Percentiles rank a stretch among this genome's conserved stretches.
These are phyloP conservation scores for Strigamia transsilvanica DNA, from an alignment of 2,888 invertebrate genomes.

Conservation along the genomic window DNA sequence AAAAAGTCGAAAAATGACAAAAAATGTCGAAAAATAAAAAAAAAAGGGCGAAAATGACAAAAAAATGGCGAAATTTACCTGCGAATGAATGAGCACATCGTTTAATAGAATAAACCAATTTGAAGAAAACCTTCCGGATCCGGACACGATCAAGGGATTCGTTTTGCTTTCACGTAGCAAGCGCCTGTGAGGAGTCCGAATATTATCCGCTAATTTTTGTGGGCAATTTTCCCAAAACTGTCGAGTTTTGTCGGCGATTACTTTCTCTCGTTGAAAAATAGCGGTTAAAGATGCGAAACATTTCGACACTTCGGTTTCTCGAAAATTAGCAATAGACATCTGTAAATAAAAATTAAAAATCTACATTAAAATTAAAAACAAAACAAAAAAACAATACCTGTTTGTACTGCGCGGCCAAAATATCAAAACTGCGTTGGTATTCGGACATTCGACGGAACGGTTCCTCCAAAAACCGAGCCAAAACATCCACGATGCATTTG, in stretches of 20 bases:
- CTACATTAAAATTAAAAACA: background rate
- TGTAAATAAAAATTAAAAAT: background rate
- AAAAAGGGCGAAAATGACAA: too few relatives aligned
- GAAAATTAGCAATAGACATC: conserved; percentile 32
- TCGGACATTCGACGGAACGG: conserved; percentile 62
- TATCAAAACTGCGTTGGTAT: conserved; percentile 60
- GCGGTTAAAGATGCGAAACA: conserved; percentile 50
- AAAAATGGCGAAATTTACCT: too few relatives aligned
- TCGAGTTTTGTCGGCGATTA: conserved; percentile 75
- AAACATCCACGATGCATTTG: conserved; percentile 58
- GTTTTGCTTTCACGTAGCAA: conserved; percentile 79
- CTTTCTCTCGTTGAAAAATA: conserved; percentile 62
- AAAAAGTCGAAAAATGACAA: conserved; percentile 50
- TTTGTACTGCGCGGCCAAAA: conserved; percentile 58
- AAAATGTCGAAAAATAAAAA: conserved; percentile 53
- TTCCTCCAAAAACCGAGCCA: conserved; percentile 60
- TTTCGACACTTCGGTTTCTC: conserved; percentile 52
- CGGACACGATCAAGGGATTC: conserved; percentile 74
- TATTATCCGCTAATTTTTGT: conserved; percentile 71
- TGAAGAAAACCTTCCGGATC: conserved; percentile 77
- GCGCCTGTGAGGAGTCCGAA: conserved; percentile 74
- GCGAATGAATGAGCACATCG: conserved; percentile 77
- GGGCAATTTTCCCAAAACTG: conserved; percentile 76
- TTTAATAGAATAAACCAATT: conserved; percentile 84
- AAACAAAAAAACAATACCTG: conserved; percentile 46